Evolutionary conservation across 1,140 invertebrate genomes (phyloP), one percentile per base, ranked within the genome.

Genomic region (Papilio dardanus): DNA sequence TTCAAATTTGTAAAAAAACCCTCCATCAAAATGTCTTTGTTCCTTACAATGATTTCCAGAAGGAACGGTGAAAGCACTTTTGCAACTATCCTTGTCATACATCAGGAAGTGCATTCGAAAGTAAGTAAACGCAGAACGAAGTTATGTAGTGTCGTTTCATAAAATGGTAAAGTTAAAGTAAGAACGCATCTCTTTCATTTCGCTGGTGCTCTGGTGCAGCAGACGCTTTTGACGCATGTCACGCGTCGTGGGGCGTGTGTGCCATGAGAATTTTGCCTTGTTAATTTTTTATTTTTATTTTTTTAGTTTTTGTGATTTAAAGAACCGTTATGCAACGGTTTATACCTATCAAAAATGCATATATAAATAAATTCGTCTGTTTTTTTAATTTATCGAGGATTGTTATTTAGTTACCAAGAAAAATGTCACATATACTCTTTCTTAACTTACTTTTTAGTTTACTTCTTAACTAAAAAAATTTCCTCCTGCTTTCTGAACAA

Each of bases 221-320:
- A 80, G 80, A 84, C 83, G 82, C 67, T 76, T 81, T 89, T 92
- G 90, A 92, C 90, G 90, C 90, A 91, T 91, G 89, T 92, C 88
- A 92, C 84, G 89, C 86, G 88, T 88, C 87, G 84, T 86, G 81
- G 85, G 87, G 86, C 88, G 88, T 91, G 84, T 83, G 80, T 79
- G 79, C 68, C n/a, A 74, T 76, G 50, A 62, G 30, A 73, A 66
- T 31, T 42, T 37, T 37, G 21, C 50, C 30, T 76, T 74, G 3
- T 37, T 37, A 37, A 12, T 67, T 76, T 3, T 65, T 40, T 21
- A 19, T 46, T 28, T 71, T 71, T 40, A 62, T 35, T 62, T 54
- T 21, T 21, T 16, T 31, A 40, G 7, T 6, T 46, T 16, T 6
- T 46, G 8, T n/a, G n/a, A n/a, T 46, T 7, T 1, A 16, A 42